Evolutionary conservation across 2,888 invertebrate species (phyloP), one percentile per base, ranked within the genome.

Genomic region (Dendrolimus pini): DNA sequence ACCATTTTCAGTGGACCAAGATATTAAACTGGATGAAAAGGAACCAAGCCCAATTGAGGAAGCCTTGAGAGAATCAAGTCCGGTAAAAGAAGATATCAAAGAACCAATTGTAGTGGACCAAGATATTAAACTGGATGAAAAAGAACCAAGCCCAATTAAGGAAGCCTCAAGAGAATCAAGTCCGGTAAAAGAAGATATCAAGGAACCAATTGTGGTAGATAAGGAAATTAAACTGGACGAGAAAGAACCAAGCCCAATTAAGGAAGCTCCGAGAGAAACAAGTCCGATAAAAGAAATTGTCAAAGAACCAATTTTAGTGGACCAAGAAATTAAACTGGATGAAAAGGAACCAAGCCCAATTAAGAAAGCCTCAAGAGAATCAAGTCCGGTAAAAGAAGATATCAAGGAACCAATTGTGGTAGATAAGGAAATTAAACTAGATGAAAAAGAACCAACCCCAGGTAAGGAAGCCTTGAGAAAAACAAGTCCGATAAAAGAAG

Each of bases 391-490:
- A 9, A 14, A 14, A 14, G 14, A 14, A 14, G 14, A 14, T 14
- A 1, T 14, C 14, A 58, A 60, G 54, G 14, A 14, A 14, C 14
- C 14, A 14, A 14, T 14, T 14, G 14, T 14, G 1, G 14, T 14
- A 1, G 14, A 14, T 1, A 14, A 14, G 1, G 6, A 30, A 30
- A 30, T 30, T 30, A 6, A 30, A 30, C 30, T 30, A 1, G 30
- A 30, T 13, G 54, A 56, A 6, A 58, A 61, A 12, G 54, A 13
- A n/a, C 52, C 60, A 0, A 63, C 52, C 14, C 47, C 55, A 3
- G 47, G 7, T 9, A 52, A 56, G 2, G 56, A 57, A 41, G 30
- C 41, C 2, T 56, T 55, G 9, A 55, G 18, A 10, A 30, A 41
- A 53, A 12, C 14, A 41, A 58, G 41, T 30, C 42, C 13, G 7